A percentile compares a stretch with the other conserved stretches of the same genome.
Evolutionary conservation across 2,888 invertebrate genomes (phyloP).

Genomic region (Harmothoe impar): DNA sequence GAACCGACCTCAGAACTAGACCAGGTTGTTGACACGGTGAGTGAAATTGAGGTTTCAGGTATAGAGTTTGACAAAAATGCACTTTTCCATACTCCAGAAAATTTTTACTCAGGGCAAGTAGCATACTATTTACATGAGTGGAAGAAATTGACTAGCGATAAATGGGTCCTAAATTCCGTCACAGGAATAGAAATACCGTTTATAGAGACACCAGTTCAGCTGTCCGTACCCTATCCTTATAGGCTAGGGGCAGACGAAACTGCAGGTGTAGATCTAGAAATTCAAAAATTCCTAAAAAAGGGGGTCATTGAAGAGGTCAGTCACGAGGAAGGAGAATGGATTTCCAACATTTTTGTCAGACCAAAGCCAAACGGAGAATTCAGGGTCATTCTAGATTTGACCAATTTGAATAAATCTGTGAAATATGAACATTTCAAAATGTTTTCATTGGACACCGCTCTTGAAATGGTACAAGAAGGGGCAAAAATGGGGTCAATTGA

Average conservation of each 20-base stretch:
- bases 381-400: neutral
- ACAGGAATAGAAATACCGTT: neutral
- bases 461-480: neutral
- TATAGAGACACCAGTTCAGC: neutral
- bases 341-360: neutral
- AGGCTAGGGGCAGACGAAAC: neutral
- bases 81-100: neutral
- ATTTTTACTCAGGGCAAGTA: neutral
- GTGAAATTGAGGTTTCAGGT: too few species aligned
- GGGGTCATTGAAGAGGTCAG: neutral
- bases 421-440: slow-evolving; percentile 13
- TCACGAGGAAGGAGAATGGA: neutral
- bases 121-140: neutral
- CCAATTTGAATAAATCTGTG: neutral
- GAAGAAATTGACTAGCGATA: neutral
- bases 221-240: neutral
- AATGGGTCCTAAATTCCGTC: neutral
- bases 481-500: neutral
- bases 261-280: neutral
- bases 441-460: neutral
- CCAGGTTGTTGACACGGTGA: too few species aligned
- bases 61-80: too few species aligned
- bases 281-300: neutral
- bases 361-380: neutral
- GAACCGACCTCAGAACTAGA: too few species aligned